phyloP scores from a whole-genome alignment of 1,140 invertebrate species.

The Euura lappo region DNA sequence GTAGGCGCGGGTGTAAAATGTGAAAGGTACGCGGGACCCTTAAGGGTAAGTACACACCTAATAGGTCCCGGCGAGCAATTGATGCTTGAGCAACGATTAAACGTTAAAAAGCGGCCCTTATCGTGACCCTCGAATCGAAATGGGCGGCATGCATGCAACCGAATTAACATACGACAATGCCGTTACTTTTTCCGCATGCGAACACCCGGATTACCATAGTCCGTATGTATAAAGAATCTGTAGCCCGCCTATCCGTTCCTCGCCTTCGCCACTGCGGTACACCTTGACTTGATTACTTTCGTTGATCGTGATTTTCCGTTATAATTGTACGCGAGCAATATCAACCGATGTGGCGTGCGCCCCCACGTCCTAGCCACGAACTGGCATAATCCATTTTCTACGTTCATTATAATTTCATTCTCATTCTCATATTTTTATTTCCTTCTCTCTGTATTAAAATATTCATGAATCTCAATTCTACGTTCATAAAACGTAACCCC shows the following conservation, averaged over 20 bases:
- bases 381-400: background rate
- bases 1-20: too few species aligned
- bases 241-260: background rate
- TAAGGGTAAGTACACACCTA: too few species aligned
- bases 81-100: slow-evolving; percentile 43
- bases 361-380: background rate
- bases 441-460: background rate
- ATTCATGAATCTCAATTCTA: background rate
- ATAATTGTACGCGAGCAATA: background rate
- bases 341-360: background rate
- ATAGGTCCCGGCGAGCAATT: background rate
- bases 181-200: slow-evolving; percentile 42
- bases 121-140: slow-evolving; percentile 39
- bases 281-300: background rate
- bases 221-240: slow-evolving; percentile 29
- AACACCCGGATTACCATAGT: slow-evolving; percentile 12
- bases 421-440: background rate
- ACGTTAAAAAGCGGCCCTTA: slow-evolving; percentile 44
- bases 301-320: background rate
- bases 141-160: slow-evolving; percentile 42
- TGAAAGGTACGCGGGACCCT: too few species aligned
- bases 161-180: slow-evolving; percentile 41
- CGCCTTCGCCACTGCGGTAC: background rate
- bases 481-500: background rate
- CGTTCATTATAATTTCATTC: background rate